Evolutionary conservation across 2,797 vertebrate species (phyloP).

Genomic region (Rhinogobio ventralis): DNA sequence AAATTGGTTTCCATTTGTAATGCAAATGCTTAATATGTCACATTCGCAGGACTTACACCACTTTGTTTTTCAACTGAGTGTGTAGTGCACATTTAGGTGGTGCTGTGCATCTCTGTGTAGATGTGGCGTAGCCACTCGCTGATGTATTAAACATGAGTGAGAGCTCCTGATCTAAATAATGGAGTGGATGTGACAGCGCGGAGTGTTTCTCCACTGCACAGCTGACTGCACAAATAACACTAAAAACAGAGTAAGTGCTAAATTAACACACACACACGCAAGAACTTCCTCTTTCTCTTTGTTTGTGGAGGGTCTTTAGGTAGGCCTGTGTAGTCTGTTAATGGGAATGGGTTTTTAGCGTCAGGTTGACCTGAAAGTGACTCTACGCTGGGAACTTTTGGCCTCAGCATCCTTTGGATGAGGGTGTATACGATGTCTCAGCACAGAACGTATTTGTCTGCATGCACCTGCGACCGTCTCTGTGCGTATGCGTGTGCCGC

Average conservation of each 20-base stretch:
- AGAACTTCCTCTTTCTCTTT: neutral
- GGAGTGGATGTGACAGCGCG: conserved; percentile 70
- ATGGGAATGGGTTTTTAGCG: neutral
- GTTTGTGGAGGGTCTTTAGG: conserved; percentile 25
- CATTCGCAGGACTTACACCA: conserved; percentile 4
- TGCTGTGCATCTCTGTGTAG: conserved; percentile 53
- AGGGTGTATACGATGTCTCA: conserved; percentile 3
- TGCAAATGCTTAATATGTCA: neutral
- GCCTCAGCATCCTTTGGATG: neutral
- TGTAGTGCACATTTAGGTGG: conserved; percentile 45
- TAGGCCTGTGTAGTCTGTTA: conserved; percentile 17
- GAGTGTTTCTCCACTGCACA: conserved; percentile 62
- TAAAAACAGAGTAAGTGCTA: conserved; percentile 56
- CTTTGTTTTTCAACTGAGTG: conserved; percentile 47
- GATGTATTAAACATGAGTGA: conserved; percentile 75
- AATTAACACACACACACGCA: conserved; percentile 55
- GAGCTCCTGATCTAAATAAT: conserved; percentile 73
- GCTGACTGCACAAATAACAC: conserved; percentile 64
- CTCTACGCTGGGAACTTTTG: neutral
- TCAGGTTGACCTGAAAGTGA: conserved; percentile 31
- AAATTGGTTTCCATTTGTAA: conserved; percentile 10
- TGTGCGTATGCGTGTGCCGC: neutral
- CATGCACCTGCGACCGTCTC: conserved; percentile 8
- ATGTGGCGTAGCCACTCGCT: conserved; percentile 56
- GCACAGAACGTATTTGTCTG: neutral